phyloP scores from a whole-genome alignment of 2,797 vertebrate genomes.

The Morelia viridis region DNA sequence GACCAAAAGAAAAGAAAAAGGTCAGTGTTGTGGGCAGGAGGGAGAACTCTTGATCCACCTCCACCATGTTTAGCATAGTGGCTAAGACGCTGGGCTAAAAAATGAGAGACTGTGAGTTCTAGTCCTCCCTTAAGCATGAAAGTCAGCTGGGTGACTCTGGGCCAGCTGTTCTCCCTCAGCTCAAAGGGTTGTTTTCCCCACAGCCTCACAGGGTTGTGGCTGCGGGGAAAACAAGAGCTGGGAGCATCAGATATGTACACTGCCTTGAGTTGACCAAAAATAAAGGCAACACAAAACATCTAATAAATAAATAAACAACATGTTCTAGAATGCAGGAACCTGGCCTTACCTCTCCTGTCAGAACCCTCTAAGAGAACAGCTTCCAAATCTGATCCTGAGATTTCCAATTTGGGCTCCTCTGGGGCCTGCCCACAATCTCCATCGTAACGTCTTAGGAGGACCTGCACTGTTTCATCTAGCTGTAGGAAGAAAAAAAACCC shows the following conservation, averaged over 20 bases:
- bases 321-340: not conserved
- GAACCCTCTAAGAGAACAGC: conserved; percentile 51
- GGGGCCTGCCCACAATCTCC: conserved; percentile 57
- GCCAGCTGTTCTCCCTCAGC: not conserved
- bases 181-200: not conserved
- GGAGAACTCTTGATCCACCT: not conserved
- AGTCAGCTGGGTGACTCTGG: not conserved
- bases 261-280: not conserved
- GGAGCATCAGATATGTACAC: not conserved
- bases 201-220: not conserved
- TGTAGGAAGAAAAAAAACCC: conserved; percentile 48
- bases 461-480: conserved; percentile 85
- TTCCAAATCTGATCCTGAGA: conserved; percentile 56
- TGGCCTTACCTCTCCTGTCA: conserved; percentile 66
- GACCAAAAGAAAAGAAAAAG: not conserved
- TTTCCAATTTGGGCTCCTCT: conserved; percentile 57
- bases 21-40: not conserved
- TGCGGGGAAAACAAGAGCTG: not conserved
- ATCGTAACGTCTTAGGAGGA: conserved; percentile 80
- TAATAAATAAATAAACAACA: not conserved
- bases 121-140: not conserved
- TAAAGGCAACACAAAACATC: not conserved
- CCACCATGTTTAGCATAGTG: not conserved
- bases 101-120: not conserved
- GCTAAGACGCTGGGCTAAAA: not conserved